phyloP scores from a whole-genome alignment of 2,888 invertebrate species.

The Endotricha flammealis region DNA sequence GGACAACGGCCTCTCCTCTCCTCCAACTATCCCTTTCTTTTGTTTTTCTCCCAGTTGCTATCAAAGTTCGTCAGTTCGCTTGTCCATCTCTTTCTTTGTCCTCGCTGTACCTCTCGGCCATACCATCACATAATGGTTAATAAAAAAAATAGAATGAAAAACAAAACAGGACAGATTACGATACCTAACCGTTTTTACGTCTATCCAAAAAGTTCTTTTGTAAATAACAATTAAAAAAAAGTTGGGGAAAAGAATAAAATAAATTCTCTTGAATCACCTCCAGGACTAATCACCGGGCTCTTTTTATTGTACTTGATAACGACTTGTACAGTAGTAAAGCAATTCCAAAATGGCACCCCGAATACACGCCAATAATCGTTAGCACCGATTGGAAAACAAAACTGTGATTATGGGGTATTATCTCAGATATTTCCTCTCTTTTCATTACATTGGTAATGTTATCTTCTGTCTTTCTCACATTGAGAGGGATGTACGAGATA shows the following conservation, averaged over 20 bases:
- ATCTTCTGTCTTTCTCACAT: slow-evolving; percentile 46
- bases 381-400: slow-evolving; percentile 83
- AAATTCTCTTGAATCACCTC: slow-evolving; percentile 27
- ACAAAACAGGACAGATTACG: too few relatives aligned
- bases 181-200: too few relatives aligned
- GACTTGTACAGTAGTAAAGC: slow-evolving; percentile 71
- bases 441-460: slow-evolving; percentile 32
- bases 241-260: slow-evolving; percentile 3
- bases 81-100: too few relatives aligned
- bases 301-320: slow-evolving; percentile 72
- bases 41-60: too few relatives aligned
- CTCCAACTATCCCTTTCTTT: too few relatives aligned
- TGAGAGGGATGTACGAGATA: slow-evolving; percentile 58
- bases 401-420: slow-evolving; percentile 81
- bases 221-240: slow-evolving; percentile 8
- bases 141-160: too few relatives aligned
- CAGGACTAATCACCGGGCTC: slow-evolving; percentile 47
- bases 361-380: slow-evolving; percentile 83
- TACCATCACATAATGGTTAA: too few relatives aligned
- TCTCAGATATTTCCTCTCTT: slow-evolving; percentile 45
- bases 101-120: too few relatives aligned
- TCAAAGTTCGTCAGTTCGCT: too few relatives aligned
- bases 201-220: slow-evolving; percentile 5
- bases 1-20: too few relatives aligned
- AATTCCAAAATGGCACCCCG: slow-evolving; percentile 74